A percentile compares a stretch with the other conserved stretches of the same genome.
These are phyloP conservation scores for Drosophila tsacasi DNA, from an alignment of 1,140 invertebrate species.

Conservation along the genomic window DNA sequence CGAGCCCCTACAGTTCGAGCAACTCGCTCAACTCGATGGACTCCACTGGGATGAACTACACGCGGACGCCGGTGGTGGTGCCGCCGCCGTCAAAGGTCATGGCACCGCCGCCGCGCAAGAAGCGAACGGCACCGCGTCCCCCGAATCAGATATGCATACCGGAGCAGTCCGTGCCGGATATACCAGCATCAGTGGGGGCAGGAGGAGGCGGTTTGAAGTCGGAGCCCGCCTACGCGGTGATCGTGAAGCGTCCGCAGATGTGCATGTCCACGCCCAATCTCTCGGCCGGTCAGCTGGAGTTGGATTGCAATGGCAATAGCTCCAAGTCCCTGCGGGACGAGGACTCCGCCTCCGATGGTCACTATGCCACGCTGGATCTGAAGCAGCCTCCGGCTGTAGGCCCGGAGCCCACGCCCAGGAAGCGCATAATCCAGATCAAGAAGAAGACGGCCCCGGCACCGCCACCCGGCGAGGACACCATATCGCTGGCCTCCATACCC, in stretches of 20 bases:
- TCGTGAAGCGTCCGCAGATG: slow-evolving; percentile 70
- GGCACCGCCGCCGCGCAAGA: slow-evolving; percentile 78
- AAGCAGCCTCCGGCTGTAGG: slow-evolving; percentile 32
- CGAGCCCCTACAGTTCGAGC: slow-evolving; percentile 84
- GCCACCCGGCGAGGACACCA: slow-evolving; percentile 60
- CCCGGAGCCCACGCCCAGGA: slow-evolving; percentile 76
- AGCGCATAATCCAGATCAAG: slow-evolving; percentile 67
- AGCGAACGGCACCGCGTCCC: slow-evolving; percentile 78
- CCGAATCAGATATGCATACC: slow-evolving; percentile 79
- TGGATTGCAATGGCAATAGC: slow-evolving; percentile 63
- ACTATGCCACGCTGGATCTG: slow-evolving; percentile 68
- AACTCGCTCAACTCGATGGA: slow-evolving; percentile 84
- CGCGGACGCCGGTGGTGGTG: slow-evolving; percentile 66
- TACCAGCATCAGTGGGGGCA: slow-evolving; percentile 9
- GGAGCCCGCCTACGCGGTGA: slow-evolving; percentile 65
- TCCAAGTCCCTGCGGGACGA: slow-evolving; percentile 28
- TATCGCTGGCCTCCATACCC: slow-evolving; percentile 59
- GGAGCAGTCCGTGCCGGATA: slow-evolving; percentile 65
- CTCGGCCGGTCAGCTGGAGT: slow-evolving; percentile 24
- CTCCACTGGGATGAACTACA: slow-evolving; percentile 83
- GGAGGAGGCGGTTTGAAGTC: slow-evolving; percentile 6
- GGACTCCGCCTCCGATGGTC: slow-evolving; percentile 35
- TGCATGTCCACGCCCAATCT: slow-evolving; percentile 83
- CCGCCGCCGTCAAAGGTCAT: slow-evolving; percentile 49
- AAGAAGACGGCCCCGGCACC: slow-evolving; percentile 81